A percentile compares a stretch with the other conserved stretches of the same genome.
Evolutionary conservation across 2,113 vertebrate genomes (phyloP).

Genomic region (Sinosuthora webbiana): DNA sequence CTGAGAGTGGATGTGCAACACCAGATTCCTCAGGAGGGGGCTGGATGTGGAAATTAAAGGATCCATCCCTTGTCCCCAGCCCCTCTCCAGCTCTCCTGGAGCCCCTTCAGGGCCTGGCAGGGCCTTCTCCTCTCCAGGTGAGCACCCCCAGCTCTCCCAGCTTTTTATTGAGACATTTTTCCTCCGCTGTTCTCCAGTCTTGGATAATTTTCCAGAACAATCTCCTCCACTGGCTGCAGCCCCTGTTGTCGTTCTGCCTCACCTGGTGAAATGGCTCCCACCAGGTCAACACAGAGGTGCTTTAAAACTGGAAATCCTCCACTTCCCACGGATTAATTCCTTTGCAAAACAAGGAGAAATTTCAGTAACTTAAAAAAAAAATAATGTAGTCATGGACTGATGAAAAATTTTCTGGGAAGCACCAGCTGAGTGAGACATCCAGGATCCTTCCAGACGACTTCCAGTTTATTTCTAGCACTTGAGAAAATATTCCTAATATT

Average conservation of each 20-base stretch:
- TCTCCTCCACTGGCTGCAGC: not conserved
- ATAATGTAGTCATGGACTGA: not conserved
- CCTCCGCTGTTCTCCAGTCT: not conserved
- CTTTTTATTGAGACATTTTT: not conserved
- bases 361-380: not conserved
- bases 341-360: not conserved
- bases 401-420: not conserved
- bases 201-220: not conserved
- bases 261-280: not conserved
- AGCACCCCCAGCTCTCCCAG: not conserved
- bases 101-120: not conserved
- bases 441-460: not conserved
- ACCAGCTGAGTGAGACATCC: not conserved
- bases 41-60: rapidly evolving
- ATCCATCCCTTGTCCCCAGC: not conserved
- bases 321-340: not conserved
- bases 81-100: not conserved
- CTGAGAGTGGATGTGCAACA: not conserved
- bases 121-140: not conserved
- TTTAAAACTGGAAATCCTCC: not conserved
- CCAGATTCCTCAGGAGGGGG: not conserved
- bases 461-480: not conserved
- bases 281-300: rapidly evolving
- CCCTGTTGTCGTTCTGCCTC: not conserved
- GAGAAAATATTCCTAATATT: slow-evolving; percentile 9